Evolutionary conservation across 2,113 vertebrate genomes (phyloP).

Genomic region (Entomyzon cyanotis): DNA sequence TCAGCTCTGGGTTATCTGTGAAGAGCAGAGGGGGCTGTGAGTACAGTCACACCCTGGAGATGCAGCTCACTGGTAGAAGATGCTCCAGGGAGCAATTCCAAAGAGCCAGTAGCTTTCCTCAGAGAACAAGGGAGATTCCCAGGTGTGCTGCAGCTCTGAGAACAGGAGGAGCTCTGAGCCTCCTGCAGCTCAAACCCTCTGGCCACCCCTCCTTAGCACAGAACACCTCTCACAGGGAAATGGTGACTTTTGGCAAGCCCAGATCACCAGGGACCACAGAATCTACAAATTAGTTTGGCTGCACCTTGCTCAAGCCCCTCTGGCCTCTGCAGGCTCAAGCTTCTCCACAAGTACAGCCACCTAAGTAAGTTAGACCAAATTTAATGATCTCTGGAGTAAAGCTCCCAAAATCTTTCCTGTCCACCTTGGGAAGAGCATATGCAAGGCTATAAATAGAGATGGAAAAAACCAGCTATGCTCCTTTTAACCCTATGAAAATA

Average conservation of each 20-base stretch:
- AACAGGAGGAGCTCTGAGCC: background rate
- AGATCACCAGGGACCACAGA: background rate
- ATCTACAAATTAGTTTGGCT: background rate
- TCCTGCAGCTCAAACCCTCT: background rate
- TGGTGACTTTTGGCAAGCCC: background rate
- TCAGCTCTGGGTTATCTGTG: background rate
- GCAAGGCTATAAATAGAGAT: conserved; percentile 15
- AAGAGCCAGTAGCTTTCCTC: background rate
- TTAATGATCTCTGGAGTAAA: background rate
- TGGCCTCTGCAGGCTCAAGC: background rate
- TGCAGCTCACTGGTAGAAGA: background rate
- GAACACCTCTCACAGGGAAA: accelerated
- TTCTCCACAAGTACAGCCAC: background rate
- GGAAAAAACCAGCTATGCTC: background rate
- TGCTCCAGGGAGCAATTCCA: background rate
- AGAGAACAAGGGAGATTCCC: background rate
- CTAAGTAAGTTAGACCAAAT: background rate
- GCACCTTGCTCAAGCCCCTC: background rate
- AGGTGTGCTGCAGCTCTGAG: background rate
- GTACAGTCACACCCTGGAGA: background rate
- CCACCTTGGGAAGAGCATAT: background rate
- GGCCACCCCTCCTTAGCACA: background rate
- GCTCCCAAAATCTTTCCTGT: background rate
- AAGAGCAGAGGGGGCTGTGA: background rate
- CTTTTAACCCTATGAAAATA: conserved; percentile 21